These are phyloP conservation scores for Caenorhabditis latens DNA, from an alignment of 1,140 invertebrate species.

Conservation along the genomic window DNA sequence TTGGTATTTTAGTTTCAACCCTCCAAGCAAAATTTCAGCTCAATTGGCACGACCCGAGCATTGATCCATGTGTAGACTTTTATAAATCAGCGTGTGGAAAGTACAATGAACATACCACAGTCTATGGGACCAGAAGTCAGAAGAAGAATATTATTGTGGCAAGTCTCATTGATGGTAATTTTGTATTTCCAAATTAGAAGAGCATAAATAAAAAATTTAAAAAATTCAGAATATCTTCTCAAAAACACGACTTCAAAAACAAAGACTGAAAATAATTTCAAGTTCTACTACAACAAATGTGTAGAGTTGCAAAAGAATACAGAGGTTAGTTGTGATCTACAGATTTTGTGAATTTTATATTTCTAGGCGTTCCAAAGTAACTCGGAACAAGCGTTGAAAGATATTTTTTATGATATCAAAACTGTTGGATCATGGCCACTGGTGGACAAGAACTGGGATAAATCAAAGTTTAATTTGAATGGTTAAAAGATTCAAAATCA, in stretches of 20 bases:
- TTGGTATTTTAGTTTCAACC: too few relatives aligned
- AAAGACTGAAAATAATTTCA: too few relatives aligned
- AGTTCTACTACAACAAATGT: neutral
- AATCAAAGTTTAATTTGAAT: neutral
- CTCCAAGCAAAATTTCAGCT: neutral
- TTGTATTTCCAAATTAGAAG: neutral
- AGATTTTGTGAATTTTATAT: neutral
- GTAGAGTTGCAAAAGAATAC: neutral
- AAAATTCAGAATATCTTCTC: neutral
- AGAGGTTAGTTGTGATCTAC: neutral
- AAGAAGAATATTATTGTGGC: neutral
- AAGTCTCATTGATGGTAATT: neutral
- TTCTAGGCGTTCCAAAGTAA: neutral
- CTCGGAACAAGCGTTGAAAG: neutral
- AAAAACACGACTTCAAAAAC: neutral
- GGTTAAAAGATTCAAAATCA: neutral
- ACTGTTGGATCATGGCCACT: neutral
- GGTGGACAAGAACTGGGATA: neutral
- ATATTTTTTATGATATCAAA: neutral
- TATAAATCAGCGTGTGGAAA: neutral
- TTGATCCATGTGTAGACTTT: constrained; percentile 1
- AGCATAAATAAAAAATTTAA: too few relatives aligned
- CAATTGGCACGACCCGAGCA: neutral
- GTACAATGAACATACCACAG: neutral
- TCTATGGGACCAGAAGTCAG: neutral